A percentile compares a stretch with the other conserved stretches of the same genome.
phyloP scores from a whole-genome alignment of 1,140 invertebrate species.

The Drosophila dunni region DNA sequence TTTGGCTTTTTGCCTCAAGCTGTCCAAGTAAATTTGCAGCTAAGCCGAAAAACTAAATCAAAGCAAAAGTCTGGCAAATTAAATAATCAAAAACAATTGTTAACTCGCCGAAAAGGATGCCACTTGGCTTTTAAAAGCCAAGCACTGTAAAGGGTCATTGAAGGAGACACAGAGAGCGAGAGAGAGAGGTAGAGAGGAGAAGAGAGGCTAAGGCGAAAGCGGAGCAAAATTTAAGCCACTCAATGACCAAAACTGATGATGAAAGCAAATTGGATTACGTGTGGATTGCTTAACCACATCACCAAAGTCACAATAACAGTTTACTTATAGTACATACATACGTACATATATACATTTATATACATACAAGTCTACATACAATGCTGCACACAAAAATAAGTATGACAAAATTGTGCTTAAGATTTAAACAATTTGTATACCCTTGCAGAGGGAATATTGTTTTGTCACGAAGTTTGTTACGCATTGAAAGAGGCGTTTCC shows the following conservation, averaged over 20 bases:
- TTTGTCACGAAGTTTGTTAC: too few species aligned
- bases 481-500: too few species aligned
- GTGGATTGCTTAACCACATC: conserved; percentile 60
- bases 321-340: conserved; percentile 7
- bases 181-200: conserved; percentile 7
- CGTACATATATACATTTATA: background rate
- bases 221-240: background rate
- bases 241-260: conserved; percentile 32
- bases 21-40: conserved; percentile 47
- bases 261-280: conserved; percentile 71
- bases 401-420: too few species aligned
- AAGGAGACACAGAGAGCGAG: conserved; percentile 14
- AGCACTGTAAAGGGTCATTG: conserved; percentile 3
- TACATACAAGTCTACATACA: too few species aligned
- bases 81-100: conserved; percentile 80
- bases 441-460: too few species aligned
- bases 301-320: conserved; percentile 19
- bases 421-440: too few species aligned
- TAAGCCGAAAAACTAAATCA: conserved; percentile 71
- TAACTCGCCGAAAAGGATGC: conserved; percentile 23
- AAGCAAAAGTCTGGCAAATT: conserved; percentile 78
- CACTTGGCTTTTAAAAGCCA: conserved; percentile 16
- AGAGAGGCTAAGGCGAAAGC: conserved; percentile 18
- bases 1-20: conserved; percentile 44
- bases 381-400: too few species aligned